These are phyloP conservation scores for Oceanodroma leucorhoa DNA, from an alignment of 2,797 vertebrate genomes.

Conservation along the genomic window DNA sequence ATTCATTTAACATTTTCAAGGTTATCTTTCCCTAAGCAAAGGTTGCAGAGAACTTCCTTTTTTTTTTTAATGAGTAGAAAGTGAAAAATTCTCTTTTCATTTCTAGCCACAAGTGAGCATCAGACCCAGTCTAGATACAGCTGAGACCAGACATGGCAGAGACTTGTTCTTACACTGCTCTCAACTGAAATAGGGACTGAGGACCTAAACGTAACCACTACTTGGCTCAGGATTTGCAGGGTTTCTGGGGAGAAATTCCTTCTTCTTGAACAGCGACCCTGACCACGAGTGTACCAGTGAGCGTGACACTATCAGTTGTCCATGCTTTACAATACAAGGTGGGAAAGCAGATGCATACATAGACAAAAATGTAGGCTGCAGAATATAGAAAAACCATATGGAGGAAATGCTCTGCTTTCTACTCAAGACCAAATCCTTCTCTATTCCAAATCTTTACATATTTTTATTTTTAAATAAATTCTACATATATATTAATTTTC, in stretches of 20 bases:
- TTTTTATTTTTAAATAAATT: not conserved
- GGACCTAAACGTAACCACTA: not conserved
- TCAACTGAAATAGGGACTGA: not conserved
- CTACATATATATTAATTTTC: not conserved
- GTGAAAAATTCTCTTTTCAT: not conserved
- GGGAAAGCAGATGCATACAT: not conserved
- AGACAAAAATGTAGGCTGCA: not conserved
- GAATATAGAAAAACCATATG: not conserved
- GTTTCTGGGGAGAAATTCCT: not conserved
- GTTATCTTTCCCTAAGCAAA: constrained; percentile 2
- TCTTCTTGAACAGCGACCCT: not conserved
- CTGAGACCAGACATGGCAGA: not conserved
- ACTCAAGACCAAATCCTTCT: not conserved
- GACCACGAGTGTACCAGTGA: not conserved
- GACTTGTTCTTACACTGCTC: not conserved
- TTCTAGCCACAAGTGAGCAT: not conserved
- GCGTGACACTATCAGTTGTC: not conserved
- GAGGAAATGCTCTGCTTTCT: not conserved
- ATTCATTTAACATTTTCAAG: constrained; percentile 30
- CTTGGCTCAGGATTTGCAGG: not conserved
- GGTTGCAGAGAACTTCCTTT: not conserved
- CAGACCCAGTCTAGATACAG: not conserved
- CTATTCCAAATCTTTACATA: not conserved
- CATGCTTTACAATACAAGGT: not conserved
- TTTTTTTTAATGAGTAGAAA: not conserved